phyloP scores from a whole-genome alignment of 2,888 invertebrate genomes.

The Rotaria socialis region DNA sequence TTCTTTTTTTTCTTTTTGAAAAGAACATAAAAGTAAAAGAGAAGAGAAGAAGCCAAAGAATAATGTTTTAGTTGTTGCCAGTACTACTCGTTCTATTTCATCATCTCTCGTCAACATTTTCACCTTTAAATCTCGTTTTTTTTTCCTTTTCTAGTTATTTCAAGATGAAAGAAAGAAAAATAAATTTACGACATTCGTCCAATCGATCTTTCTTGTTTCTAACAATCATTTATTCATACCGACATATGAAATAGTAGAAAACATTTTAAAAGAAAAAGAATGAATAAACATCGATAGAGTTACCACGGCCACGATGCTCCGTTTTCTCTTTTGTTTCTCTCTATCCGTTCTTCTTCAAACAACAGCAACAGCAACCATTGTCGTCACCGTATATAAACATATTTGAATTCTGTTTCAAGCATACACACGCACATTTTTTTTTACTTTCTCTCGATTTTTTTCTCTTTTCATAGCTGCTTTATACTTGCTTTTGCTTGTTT shows the following conservation, averaged over 20 bases:
- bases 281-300: not conserved
- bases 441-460: not conserved
- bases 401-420: not conserved
- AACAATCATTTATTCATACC: not conserved
- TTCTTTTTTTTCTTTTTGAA: not conserved
- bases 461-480: not conserved
- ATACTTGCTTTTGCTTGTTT: slow-evolving; percentile 12
- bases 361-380: not conserved
- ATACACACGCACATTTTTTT: slow-evolving; percentile 11
- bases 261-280: not conserved
- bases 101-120: not conserved
- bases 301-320: not conserved
- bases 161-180: not conserved
- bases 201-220: not conserved
- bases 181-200: not conserved
- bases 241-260: not conserved
- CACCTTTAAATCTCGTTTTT: not conserved
- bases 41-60: not conserved
- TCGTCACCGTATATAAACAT: not conserved
- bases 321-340: not conserved
- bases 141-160: not conserved
- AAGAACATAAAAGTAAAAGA: slow-evolving; percentile 2
- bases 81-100: not conserved
- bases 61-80: not conserved
- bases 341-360: slow-evolving; percentile 23